Percentiles rank a stretch among this genome's conserved stretches.
Evolutionary conservation across 30 jellyfish, hydroid and myxozoan genomes (phyloP).

Genomic region (Mastigias papua): DNA sequence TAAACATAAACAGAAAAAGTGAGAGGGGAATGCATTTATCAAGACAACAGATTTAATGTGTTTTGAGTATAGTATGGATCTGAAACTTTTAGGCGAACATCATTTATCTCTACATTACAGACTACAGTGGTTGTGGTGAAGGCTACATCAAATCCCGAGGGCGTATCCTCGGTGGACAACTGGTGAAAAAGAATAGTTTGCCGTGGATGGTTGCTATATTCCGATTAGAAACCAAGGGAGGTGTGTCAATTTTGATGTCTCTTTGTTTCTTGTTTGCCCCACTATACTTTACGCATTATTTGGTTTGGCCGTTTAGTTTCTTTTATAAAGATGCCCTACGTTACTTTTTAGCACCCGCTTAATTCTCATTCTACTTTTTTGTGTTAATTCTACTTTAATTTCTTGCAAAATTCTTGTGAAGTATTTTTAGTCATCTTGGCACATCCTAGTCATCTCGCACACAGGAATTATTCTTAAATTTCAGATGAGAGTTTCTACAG

Average conservation of each 20-base stretch:
- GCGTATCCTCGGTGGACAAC: constrained; percentile 50
- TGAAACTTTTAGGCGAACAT: no score
- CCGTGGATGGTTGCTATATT: constrained; percentile 81
- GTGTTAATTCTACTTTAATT: no score
- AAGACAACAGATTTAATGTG: no score
- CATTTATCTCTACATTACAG: constrained; percentile 1
- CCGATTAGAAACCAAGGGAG: constrained; percentile 6
- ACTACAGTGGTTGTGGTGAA: constrained; percentile 67
- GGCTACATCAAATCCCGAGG: constrained; percentile 25
- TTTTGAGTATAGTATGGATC: no score
- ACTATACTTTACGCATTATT: no score
- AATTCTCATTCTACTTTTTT: no score
- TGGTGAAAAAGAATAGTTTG: constrained; percentile 36
- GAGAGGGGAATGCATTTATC: no score
- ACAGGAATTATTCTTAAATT: background rate
- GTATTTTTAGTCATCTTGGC: background rate
- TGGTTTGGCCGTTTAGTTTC: no score
- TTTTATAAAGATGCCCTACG: no score
- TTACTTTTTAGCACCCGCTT: no score
- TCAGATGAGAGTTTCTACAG: constrained; percentile 33
- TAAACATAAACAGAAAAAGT: no score
- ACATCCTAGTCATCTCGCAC: background rate
- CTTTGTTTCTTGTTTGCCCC: no score
- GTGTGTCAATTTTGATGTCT: background rate
- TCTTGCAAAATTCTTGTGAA: background rate